These are phyloP conservation scores for Drosophila simulans DNA, from an alignment of 1,140 invertebrate species.

Conservation along the genomic window DNA sequence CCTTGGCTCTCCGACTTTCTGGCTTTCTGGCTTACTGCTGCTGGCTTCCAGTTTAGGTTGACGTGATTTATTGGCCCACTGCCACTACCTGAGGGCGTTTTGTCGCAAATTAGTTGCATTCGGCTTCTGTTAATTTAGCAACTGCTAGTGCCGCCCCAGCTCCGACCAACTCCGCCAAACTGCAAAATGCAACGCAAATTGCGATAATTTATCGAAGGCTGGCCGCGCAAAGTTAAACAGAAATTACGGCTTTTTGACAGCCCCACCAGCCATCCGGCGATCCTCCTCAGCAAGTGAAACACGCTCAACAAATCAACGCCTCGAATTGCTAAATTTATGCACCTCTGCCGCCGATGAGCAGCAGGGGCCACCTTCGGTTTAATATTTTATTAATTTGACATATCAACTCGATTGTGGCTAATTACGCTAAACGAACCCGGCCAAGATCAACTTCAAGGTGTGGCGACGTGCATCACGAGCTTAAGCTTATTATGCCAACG, in stretches of 20 bases:
- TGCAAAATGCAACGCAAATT: constrained; percentile 78
- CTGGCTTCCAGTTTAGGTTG: constrained; percentile 62
- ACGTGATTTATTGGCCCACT: constrained; percentile 78
- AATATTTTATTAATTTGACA: constrained; percentile 82
- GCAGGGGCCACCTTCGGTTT: constrained; percentile 64
- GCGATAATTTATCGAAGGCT: constrained; percentile 79
- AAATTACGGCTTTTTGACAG: constrained; percentile 69
- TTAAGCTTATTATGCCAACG: constrained; percentile 44
- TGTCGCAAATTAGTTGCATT: constrained; percentile 83
- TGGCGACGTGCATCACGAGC: constrained; percentile 39
- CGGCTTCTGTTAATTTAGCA: constrained; percentile 82
- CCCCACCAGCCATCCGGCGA: neutral
- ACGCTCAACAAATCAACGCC: constrained; percentile 71
- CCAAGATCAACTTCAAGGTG: constrained; percentile 53
- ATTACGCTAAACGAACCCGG: constrained; percentile 76
- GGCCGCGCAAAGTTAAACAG: constrained; percentile 71
- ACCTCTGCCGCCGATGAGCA: constrained; percentile 48
- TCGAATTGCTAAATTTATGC: constrained; percentile 75
- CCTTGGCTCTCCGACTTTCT: constrained; percentile 1
- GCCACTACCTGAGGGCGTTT: constrained; percentile 79
- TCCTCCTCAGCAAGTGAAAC: constrained; percentile 5
- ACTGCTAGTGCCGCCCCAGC: constrained; percentile 25
- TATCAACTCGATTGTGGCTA: constrained; percentile 83
- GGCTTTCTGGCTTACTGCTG: neutral
- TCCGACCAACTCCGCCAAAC: constrained; percentile 27